A percentile compares a stretch with the other conserved stretches of the same genome.
Conservation (phyloP, 2,888 invertebrate species). For the Andrena chrysosceles region DNA sequence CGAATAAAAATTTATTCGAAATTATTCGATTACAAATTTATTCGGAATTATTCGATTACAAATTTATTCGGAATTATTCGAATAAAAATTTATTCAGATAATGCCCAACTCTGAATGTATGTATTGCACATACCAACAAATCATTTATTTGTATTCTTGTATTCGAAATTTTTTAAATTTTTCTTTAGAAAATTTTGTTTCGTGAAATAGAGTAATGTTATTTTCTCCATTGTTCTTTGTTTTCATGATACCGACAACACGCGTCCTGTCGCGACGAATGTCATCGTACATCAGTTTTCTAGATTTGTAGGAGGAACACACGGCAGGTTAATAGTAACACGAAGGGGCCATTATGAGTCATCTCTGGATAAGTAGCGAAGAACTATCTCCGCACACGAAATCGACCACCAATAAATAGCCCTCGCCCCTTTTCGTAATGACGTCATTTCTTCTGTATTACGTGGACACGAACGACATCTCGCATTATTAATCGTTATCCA, state of each 20-base stretch:
- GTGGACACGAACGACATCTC: constrained; percentile 5
- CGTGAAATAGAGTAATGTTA: background rate
- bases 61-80: too few species aligned
- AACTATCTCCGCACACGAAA: constrained; percentile 7
- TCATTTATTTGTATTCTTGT: too few species aligned
- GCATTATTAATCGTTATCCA: background rate
- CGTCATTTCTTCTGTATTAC: constrained; percentile 30
- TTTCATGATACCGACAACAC: background rate
- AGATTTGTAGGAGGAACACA: constrained; percentile 55
- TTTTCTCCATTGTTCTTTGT: background rate
- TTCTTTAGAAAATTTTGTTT: too few species aligned
- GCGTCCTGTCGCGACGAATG: background rate
- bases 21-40: too few species aligned
- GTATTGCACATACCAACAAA: too few species aligned
- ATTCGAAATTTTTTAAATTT: too few species aligned
- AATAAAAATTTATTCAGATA: too few species aligned
- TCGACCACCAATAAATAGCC: constrained; percentile 30
- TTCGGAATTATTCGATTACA: too few species aligned
- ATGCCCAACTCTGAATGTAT: too few species aligned
- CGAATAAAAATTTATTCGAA: too few species aligned
- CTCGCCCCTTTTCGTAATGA: constrained; percentile 30
- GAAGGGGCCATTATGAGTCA: constrained; percentile 57
- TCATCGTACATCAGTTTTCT: constrained; percentile 1
- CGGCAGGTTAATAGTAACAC: constrained; percentile 47
- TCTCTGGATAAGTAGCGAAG: constrained; percentile 42